A percentile compares a stretch with the other conserved stretches of the same genome.
Conservation (phyloP, 2,888 invertebrate genomes). For the Agrilus biguttatus region DNA sequence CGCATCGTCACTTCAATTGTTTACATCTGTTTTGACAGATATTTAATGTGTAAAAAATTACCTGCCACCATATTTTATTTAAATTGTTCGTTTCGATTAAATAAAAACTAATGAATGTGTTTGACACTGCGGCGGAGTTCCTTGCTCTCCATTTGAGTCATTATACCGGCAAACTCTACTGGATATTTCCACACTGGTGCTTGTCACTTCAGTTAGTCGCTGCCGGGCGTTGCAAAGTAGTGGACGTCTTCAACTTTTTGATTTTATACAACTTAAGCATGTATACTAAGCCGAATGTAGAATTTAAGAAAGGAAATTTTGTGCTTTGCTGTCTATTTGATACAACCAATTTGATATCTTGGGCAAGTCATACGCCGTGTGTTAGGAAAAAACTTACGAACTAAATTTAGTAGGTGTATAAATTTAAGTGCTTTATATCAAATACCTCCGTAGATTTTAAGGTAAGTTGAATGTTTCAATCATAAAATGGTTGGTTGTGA, state of each 20-base stretch:
- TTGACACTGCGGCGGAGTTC: too few species aligned
- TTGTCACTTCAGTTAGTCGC: conserved; percentile 15
- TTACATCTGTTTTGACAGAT: too few species aligned
- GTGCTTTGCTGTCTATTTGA: conserved; percentile 24
- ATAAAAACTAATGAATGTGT: too few species aligned
- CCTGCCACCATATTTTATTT: too few species aligned
- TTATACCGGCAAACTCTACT: too few species aligned
- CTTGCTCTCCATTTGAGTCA: too few species aligned
- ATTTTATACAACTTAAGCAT: conserved; percentile 22
- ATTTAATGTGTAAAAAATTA: too few species aligned
- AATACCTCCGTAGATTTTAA: conserved; percentile 21
- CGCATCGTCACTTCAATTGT: too few species aligned
- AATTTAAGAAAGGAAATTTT: conserved; percentile 30
- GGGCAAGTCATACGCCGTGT: conserved; percentile 30
- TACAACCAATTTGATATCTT: conserved; percentile 25
- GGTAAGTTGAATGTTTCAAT: conserved; percentile 18
- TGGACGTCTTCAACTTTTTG: conserved; percentile 21
- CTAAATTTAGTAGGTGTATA: conserved; percentile 8
- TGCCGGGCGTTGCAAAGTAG: conserved; percentile 21
- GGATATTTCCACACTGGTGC: too few species aligned
- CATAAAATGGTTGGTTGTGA: conserved; percentile 1
- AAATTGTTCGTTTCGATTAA: too few species aligned
- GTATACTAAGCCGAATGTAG: conserved; percentile 31
- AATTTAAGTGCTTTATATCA: conserved; percentile 21
- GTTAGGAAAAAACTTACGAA: conserved; percentile 30